A percentile compares a stretch with the other conserved stretches of the same genome.
Conservation (phyloP, 2,888 invertebrate species). For the Agelastica alni region DNA sequence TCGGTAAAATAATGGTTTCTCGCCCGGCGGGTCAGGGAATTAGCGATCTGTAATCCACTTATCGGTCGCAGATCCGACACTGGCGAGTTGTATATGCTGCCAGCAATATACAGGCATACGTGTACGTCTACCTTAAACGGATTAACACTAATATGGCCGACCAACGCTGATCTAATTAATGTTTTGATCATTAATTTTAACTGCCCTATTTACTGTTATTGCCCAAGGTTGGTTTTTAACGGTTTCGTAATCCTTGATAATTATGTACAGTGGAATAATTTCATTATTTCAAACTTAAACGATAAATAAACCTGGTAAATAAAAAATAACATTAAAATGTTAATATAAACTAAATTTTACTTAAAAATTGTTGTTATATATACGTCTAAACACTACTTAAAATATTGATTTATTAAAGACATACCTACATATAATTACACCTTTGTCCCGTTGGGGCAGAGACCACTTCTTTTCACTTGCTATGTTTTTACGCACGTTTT, state of each 20-base stretch:
- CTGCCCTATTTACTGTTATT: constrained; percentile 9
- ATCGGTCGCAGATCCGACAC: constrained; percentile 26
- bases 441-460: too few species aligned
- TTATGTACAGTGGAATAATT: too few species aligned
- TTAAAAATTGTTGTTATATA: too few species aligned
- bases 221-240: constrained; percentile 10
- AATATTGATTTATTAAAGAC: too few species aligned
- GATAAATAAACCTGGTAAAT: too few species aligned
- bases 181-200: constrained; percentile 41
- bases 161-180: constrained; percentile 45
- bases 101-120: constrained; percentile 25
- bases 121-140: constrained; percentile 43
- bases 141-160: constrained; percentile 43
- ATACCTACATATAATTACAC: too few species aligned
- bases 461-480: too few species aligned
- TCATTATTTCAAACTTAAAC: too few species aligned
- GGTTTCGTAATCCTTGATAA: too few species aligned
- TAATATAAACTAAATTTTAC: neutral
- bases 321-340: too few species aligned
- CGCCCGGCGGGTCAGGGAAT: constrained; percentile 9
- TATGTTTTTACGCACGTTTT: too few species aligned
- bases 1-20: constrained; percentile 1
- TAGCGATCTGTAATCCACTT: constrained; percentile 29
- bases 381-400: too few species aligned
- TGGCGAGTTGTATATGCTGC: constrained; percentile 28